Evolutionary conservation across 1,140 invertebrate species (phyloP), one percentile per base, ranked within the genome.

Genomic region (Drosophila nebulosa): DNA sequence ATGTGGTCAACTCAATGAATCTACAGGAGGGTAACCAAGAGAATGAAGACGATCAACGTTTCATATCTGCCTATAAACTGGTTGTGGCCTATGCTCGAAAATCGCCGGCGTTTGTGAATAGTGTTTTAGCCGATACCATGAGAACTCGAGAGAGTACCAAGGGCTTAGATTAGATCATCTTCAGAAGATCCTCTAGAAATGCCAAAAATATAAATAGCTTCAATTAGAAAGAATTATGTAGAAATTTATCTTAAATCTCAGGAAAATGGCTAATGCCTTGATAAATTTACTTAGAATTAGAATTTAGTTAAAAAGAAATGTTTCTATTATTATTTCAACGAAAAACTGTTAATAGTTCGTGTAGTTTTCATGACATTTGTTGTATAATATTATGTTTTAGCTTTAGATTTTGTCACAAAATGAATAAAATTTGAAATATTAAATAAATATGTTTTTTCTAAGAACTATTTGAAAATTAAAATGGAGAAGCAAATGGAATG

Each of bases 71-170:
- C 4, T 94, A 95, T 64, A 92, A 93, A 59, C 75, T 94, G n/a
- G 86, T 95, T 4, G 90, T 94, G 2, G 93, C 92, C 10, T 92
- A 93, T 73, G 94, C 92, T 3, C 90, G 77, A 32, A 93, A 92
- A 64, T 91, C 74, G 0, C 69, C 77, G 0, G 51, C 96, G 64
- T 93, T 95, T 66, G 42, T 83, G 0, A 65, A 65, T 10, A 79
- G 72, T 50, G 24, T 88, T 35, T 14, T 88, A 5, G 27, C 39
- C 1, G 62, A 78, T 1, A 32, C 67, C 10, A 3, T 24, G 14
- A 39, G 16, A 6, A 32, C 16, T 32, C 39, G 42, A n/a, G 46
- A 32, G 3, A 26, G 46, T n/a, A 21, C 68, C 0, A 78, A 78
- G 55, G 81, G 78, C n/a, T 14, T 69, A 16, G 58, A 77, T 46